Evolutionary conservation across 1,140 invertebrate genomes (phyloP).

Genomic region (Saccostrea glomerata): DNA sequence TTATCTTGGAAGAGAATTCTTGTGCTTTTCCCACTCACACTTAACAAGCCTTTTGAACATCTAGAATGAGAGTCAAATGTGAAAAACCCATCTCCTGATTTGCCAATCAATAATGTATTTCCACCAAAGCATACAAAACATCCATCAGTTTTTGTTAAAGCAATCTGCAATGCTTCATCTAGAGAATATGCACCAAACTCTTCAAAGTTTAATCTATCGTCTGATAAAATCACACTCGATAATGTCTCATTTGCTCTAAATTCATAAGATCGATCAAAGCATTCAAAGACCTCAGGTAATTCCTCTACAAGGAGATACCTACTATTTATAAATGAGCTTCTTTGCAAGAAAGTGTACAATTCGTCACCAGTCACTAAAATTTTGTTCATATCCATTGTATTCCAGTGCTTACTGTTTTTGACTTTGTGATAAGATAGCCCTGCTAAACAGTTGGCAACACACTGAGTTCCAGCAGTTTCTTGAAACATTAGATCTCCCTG

Average conservation of each 20-base stretch:
- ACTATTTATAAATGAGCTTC: not conserved
- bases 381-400: conserved; percentile 3
- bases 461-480: conserved; percentile 26
- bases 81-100: conserved; percentile 1
- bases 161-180: not conserved
- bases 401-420: not conserved
- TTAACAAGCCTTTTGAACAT: not conserved
- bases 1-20: not conserved
- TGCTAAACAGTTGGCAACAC: conserved; percentile 8
- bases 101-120: not conserved
- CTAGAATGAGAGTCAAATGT: conserved; percentile 24
- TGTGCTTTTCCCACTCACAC: not conserved
- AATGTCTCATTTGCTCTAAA: not conserved
- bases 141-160: not conserved
- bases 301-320: not conserved
- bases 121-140: not conserved
- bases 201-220: not conserved
- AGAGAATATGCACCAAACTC: not conserved
- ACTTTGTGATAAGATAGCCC: not conserved
- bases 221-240: not conserved
- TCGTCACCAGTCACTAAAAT: conserved; percentile 25
- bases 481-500: not conserved
- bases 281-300: conserved; percentile 3
- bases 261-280: not conserved
- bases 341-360: not conserved